These are phyloP conservation scores for Bungarus multicinctus DNA, from an alignment of 2,113 vertebrate species.

Conservation along the genomic window DNA sequence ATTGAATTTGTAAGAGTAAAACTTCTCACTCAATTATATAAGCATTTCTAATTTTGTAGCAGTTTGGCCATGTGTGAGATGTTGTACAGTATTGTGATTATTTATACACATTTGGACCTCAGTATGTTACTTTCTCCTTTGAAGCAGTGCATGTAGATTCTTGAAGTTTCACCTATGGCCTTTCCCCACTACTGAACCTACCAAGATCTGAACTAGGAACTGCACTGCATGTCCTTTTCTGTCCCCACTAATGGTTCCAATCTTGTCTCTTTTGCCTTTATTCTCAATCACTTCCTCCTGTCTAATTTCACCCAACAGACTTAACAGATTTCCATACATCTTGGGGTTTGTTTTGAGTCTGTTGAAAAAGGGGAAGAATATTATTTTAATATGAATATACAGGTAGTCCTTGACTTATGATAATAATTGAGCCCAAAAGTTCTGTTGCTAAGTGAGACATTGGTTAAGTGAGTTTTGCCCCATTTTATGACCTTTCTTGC, in stretches of 20 bases:
- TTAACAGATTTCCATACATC: not conserved
- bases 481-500: too few species aligned
- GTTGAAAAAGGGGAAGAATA: not conserved
- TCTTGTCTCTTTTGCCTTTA: not conserved
- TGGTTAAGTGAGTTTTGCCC: too few species aligned
- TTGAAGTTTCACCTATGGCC: not conserved
- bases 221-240: not conserved
- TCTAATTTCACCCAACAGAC: not conserved
- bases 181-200: not conserved
- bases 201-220: not conserved
- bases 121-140: not conserved
- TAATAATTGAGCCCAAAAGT: too few species aligned
- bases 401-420: too few species aligned
- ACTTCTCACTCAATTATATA: not conserved
- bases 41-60: not conserved
- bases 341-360: not conserved
- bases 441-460: too few species aligned
- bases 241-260: not conserved
- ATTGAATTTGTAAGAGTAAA: not conserved
- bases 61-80: conserved; percentile 10
- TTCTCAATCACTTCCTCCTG: not conserved
- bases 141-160: not conserved
- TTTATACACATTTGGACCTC: not conserved
- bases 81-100: not conserved
- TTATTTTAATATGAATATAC: not conserved